Conservation (phyloP, 2,888 invertebrate genomes). For the Taphrorychus bicolor region DNA sequence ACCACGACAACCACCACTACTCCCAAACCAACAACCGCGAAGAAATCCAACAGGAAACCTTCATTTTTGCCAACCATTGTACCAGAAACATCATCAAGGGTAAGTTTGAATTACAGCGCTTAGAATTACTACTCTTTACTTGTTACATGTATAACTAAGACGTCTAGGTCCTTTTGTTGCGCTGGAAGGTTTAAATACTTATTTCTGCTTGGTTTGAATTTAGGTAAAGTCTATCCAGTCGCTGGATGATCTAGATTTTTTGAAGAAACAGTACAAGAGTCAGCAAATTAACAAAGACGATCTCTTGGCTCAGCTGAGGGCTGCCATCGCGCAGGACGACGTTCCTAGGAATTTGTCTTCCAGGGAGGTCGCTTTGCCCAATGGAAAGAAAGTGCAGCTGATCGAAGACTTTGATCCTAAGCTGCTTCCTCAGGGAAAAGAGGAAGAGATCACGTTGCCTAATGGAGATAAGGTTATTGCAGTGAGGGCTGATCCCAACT, state of each 20-base stretch:
- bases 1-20: constrained; percentile 70
- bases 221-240: constrained; percentile 56
- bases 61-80: constrained; percentile 61
- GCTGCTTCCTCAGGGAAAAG: constrained; percentile 47
- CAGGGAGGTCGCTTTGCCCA: constrained; percentile 75
- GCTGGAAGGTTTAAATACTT: no score
- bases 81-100: constrained; percentile 62
- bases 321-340: constrained; percentile 72
- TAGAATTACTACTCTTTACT: background rate
- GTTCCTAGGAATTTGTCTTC: constrained; percentile 74
- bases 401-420: constrained; percentile 57
- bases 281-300: constrained; percentile 74
- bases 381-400: constrained; percentile 78
- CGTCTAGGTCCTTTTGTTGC: constrained; percentile 43
- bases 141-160: no score
- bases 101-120: background rate
- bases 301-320: constrained; percentile 75
- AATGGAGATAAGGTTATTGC: constrained; percentile 79
- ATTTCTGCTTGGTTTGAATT: no score
- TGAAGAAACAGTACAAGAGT: constrained; percentile 58
- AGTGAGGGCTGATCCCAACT: constrained; percentile 67
- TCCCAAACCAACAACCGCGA: constrained; percentile 61
- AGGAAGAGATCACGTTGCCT: constrained; percentile 65
- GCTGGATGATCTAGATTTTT: constrained; percentile 54
- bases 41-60: constrained; percentile 34